Percentiles rank a stretch among this genome's conserved stretches.
phyloP scores from a whole-genome alignment of 2,113 vertebrate species.

The Leiothrix lutea region DNA sequence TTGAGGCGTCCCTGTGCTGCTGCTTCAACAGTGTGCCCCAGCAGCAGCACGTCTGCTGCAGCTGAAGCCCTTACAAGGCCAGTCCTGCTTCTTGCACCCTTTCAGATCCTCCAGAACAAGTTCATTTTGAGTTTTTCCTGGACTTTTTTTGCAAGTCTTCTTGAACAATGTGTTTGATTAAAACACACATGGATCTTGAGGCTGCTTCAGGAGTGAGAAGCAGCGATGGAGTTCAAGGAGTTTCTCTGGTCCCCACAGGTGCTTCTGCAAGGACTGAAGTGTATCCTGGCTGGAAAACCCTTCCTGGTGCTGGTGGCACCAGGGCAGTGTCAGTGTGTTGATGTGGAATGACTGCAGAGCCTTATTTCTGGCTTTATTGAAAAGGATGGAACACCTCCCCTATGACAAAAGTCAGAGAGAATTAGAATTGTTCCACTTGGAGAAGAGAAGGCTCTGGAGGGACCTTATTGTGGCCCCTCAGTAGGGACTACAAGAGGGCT shows the following conservation, averaged over 20 bases:
- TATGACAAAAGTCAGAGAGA: background rate
- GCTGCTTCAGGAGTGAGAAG: background rate
- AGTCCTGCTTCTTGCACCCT: background rate
- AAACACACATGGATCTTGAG: background rate
- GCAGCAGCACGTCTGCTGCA: background rate
- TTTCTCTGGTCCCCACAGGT: background rate
- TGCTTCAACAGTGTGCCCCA: rapidly evolving
- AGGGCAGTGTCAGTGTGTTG: background rate
- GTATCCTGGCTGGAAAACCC: background rate
- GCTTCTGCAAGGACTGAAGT: background rate
- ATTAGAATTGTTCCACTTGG: background rate
- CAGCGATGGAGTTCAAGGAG: background rate
- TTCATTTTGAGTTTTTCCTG: background rate
- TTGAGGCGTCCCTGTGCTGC: background rate
- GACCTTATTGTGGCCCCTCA: background rate
- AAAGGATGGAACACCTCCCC: background rate
- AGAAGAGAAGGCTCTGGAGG: background rate
- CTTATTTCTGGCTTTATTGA: background rate
- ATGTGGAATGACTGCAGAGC: background rate
- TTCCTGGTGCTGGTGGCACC: background rate
- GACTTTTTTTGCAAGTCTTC: background rate
- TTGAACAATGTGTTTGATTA: background rate
- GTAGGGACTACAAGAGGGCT: background rate
- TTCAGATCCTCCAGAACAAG: background rate
- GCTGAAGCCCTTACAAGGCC: background rate